A percentile compares a stretch with the other conserved stretches of the same genome.
Evolutionary conservation across 2,888 invertebrate genomes (phyloP).

Genomic region (Tortricodes alternella): DNA sequence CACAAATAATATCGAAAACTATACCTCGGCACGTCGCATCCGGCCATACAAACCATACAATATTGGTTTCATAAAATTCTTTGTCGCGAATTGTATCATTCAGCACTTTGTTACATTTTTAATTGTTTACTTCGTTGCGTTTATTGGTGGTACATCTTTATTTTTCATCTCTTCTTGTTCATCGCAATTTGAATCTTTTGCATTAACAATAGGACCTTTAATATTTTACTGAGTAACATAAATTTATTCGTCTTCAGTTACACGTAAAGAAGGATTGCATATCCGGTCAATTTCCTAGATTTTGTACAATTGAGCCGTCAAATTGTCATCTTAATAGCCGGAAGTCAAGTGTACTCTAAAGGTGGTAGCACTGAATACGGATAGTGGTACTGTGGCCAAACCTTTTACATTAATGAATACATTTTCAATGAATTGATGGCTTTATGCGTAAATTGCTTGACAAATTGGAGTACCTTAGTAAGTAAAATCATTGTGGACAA

Average conservation of each 20-base stretch:
- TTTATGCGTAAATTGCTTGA: slow-evolving; percentile 26
- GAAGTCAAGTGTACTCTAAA: slow-evolving; percentile 43
- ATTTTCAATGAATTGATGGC: slow-evolving; percentile 16
- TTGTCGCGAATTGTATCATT: slow-evolving; percentile 44
- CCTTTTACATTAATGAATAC: slow-evolving; percentile 22
- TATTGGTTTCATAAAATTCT: slow-evolving; percentile 45
- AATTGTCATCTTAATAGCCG: slow-evolving; percentile 35
- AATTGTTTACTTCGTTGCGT: slow-evolving; percentile 34
- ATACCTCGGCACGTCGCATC: slow-evolving; percentile 64
- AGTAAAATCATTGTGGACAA: slow-evolving; percentile 12
- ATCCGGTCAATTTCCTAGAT: slow-evolving; percentile 47
- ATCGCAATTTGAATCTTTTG: neutral
- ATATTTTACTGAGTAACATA: slow-evolving; percentile 5
- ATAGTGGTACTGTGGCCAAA: slow-evolving; percentile 23
- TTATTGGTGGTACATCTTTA: slow-evolving; percentile 32
- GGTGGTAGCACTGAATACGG: slow-evolving; percentile 21
- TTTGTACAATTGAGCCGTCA: slow-evolving; percentile 52
- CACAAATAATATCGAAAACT: slow-evolving; percentile 56
- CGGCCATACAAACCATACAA: slow-evolving; percentile 47
- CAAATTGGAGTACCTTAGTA: slow-evolving; percentile 19
- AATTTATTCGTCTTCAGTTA: slow-evolving; percentile 3
- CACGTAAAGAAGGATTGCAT: slow-evolving; percentile 38
- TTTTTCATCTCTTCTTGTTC: slow-evolving; percentile 7
- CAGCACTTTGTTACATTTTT: slow-evolving; percentile 33
- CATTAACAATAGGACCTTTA: neutral